Base-by-base conservation (phyloP, 2,797 vertebrate genomes). In the Danio choprae region DNA sequence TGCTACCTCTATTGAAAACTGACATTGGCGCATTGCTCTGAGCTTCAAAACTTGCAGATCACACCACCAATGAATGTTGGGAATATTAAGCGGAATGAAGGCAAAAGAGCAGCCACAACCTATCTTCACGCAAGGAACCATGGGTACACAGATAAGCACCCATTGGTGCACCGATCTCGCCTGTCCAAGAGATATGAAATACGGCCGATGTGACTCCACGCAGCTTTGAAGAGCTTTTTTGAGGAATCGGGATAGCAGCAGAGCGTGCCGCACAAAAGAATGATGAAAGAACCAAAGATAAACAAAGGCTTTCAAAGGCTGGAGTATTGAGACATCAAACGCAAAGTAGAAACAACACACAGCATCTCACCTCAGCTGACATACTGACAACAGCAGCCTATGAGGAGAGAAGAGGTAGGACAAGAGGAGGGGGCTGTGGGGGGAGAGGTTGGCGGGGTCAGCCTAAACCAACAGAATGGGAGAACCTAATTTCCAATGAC, bases 401-500 rank as follows among this genome's bases (percentile, higher is more conserved):
- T 44, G 58, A 71, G 70, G 69, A 81, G 75, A 71, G 58, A 41
- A 79, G 70, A 62, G 20, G 56, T 40, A 73, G 53, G 64, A 81
- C 53, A 62, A 68, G 81, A 40, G 77, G 68, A 43, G 16, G 50
- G 43, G 38, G 74, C 9, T 67, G 48, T 16, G 59, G 73, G 5
- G 40, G 59, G 56, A 74, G 74, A 70, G 83, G 70, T 75, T 63
- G 82, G 51, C 38, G 56, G 78, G 83, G 85, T 83, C 86, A 84
- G 87, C 56, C 87, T 89, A 88, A 92, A 92, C 90, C 87, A 90
- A 87, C 79, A 90, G 86, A 86, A 86, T n/a, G 67, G 85, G 53
- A 91, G 88, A 91, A 93, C 83, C 88, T 96, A 90, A 96, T 95
- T 93, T 94, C 88, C 90, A 93, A 84, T 89, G 95, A 96, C 94